Conservation (phyloP, 2,113 vertebrate genomes). For the Dolichallabes microphthalmus region DNA sequence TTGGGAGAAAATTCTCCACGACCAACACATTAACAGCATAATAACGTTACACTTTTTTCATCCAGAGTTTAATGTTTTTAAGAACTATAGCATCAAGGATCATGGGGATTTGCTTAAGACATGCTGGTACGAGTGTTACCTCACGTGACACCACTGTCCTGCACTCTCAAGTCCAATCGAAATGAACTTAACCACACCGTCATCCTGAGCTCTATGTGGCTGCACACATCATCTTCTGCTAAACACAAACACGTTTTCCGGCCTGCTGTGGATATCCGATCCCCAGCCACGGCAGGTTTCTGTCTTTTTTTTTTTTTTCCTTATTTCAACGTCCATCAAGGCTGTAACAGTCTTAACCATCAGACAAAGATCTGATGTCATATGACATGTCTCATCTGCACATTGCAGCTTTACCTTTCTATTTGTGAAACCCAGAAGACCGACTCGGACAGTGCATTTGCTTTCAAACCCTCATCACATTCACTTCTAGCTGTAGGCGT, state of each 20-base stretch:
- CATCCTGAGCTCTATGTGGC: slow-evolving; percentile 24
- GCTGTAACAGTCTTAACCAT: background rate
- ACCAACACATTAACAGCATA: background rate
- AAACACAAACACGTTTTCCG: background rate
- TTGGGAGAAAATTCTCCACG: background rate
- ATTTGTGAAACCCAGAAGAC: background rate
- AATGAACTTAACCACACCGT: slow-evolving; percentile 20
- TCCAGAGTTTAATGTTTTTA: slow-evolving; percentile 8
- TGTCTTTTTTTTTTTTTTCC: slow-evolving; percentile 26
- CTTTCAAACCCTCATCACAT: slow-evolving; percentile 16
- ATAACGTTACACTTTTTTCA: background rate
- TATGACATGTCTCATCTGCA: background rate
- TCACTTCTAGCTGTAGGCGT: slow-evolving; percentile 8
- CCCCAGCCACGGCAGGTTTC: background rate
- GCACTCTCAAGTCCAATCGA: slow-evolving; percentile 12
- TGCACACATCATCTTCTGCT: background rate
- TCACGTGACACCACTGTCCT: background rate
- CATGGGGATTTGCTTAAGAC: slow-evolving; percentile 6
- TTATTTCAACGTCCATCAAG: background rate
- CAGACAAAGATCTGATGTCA: background rate
- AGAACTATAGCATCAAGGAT: background rate
- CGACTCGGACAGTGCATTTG: background rate
- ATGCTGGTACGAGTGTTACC: background rate
- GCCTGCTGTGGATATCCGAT: slow-evolving; percentile 30
- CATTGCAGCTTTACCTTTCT: slow-evolving; percentile 10